Evolutionary conservation across 92 coral and sea anemone genomes (phyloP).

Genomic region (Phenganax stokvisi): DNA sequence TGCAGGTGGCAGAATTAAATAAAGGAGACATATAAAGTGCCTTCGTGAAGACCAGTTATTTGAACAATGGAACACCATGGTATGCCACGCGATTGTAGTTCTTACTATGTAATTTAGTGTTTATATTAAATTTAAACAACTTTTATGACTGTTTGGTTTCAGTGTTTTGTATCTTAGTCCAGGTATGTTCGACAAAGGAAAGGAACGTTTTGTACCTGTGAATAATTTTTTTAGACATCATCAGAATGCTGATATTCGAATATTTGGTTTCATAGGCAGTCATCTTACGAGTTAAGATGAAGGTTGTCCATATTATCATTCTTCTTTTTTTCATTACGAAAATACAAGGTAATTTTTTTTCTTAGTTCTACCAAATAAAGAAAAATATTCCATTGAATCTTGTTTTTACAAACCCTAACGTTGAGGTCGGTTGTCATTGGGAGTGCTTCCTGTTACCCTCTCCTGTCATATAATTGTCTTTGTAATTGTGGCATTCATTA

Average conservation of each 20-base stretch:
- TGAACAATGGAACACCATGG: conserved; percentile 27
- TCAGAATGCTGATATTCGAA: neutral
- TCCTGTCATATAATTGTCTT: too few relatives aligned
- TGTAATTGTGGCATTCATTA: too few relatives aligned
- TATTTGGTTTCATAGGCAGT: neutral
- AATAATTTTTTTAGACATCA: neutral
- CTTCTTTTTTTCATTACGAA: neutral
- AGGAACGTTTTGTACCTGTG: neutral
- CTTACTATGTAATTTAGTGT: neutral
- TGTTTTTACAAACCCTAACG: neutral
- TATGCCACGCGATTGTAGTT: neutral
- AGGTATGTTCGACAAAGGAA: too few relatives aligned
- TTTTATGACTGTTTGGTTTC: neutral
- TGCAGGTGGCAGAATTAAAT: conserved; percentile 6
- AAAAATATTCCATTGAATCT: neutral
- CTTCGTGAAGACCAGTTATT: conserved; percentile 1
- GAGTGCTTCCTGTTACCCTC: too few relatives aligned
- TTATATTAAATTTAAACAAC: neutral
- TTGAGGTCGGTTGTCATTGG: too few relatives aligned
- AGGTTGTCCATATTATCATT: neutral
- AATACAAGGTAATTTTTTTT: neutral
- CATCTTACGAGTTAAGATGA: neutral
- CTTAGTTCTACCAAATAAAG: neutral
- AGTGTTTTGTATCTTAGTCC: too few relatives aligned
- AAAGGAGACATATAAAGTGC: neutral